Evolutionary conservation across 2,113 vertebrate genomes (phyloP).

Genomic region (Brienomyrus brachyistius): DNA sequence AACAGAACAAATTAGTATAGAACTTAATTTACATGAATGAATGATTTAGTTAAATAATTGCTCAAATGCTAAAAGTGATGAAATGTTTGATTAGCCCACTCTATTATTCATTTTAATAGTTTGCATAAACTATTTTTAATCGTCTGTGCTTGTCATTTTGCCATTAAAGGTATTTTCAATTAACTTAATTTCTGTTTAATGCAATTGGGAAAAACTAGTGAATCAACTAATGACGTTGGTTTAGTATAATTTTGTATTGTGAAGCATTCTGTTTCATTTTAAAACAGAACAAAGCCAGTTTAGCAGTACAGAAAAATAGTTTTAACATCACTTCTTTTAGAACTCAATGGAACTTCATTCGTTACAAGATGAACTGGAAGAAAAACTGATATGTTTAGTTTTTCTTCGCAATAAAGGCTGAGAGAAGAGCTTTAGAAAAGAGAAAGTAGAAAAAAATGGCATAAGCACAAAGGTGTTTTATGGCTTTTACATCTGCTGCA

Average conservation of each 20-base stretch:
- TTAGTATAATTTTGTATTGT: neutral
- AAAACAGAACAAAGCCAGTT: neutral
- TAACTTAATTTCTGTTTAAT: neutral
- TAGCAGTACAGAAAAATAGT: neutral
- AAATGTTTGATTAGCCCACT: neutral
- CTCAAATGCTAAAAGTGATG: neutral
- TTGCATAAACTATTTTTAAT: neutral
- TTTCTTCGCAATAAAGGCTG: neutral
- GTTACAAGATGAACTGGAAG: neutral
- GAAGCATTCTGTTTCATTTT: neutral
- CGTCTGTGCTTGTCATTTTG: neutral
- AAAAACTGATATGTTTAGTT: neutral
- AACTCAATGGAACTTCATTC: neutral
- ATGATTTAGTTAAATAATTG: neutral
- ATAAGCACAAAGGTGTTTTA: neutral
- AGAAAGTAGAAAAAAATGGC: neutral
- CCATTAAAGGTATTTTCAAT: conserved; percentile 6
- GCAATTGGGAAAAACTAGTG: neutral
- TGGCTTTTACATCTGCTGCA: neutral
- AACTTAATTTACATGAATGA: neutral
- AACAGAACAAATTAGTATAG: neutral
- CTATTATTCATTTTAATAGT: neutral
- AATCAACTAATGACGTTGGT: neutral
- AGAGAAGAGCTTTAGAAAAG: neutral
- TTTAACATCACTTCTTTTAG: neutral